phyloP scores from a whole-genome alignment of 92 coral and sea anemone species.

The Zoanthus sansibaricus region DNA sequence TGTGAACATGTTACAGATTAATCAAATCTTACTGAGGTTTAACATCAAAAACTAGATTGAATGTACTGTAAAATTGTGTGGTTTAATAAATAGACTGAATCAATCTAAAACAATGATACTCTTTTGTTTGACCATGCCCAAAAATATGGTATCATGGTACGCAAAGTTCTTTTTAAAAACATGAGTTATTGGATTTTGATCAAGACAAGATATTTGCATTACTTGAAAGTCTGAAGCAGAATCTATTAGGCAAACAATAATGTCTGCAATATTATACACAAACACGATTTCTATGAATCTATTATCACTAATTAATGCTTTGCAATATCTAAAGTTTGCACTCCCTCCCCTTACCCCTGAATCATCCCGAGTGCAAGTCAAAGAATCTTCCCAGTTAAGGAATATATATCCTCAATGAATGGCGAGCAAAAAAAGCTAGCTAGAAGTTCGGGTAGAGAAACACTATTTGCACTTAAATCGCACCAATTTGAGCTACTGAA shows the following conservation, averaged over 20 bases:
- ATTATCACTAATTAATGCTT: not conserved
- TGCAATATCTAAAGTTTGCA: not conserved
- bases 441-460: not conserved
- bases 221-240: not conserved
- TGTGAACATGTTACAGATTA: not conserved
- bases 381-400: not conserved
- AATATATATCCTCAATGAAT: not conserved
- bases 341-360: not conserved
- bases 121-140: not conserved
- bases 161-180: not conserved
- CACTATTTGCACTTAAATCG: not conserved
- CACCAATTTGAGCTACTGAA: not conserved
- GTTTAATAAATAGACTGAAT: conserved; percentile 12
- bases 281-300: not conserved
- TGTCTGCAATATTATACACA: conserved; percentile 18
- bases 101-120: not conserved
- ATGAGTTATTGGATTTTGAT: not conserved
- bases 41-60: not conserved
- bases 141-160: not conserved
- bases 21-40: not conserved
- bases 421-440: no score
- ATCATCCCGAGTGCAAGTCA: not conserved
- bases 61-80: not conserved
- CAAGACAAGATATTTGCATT: not conserved
- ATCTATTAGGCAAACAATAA: not conserved